These are phyloP conservation scores for Hermetia illucens DNA, from an alignment of 1,140 invertebrate species.

Conservation along the genomic window DNA sequence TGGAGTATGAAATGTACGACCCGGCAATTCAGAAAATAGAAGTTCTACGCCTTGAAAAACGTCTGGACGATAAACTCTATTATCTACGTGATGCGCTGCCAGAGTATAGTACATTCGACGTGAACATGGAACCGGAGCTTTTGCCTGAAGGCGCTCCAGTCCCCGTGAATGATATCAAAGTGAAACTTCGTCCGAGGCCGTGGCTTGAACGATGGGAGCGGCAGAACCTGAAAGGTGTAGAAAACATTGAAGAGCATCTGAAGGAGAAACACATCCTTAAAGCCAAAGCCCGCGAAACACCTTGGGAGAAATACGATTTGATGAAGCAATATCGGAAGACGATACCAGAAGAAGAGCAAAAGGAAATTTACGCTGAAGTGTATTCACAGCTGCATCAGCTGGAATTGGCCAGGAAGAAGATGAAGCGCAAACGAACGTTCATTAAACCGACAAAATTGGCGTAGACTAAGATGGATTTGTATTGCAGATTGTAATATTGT, in stretches of 20 bases:
- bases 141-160: slow-evolving; percentile 60
- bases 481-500: too few species aligned
- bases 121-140: slow-evolving; percentile 79
- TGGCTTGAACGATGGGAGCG: slow-evolving; percentile 79
- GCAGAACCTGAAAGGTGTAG: slow-evolving; percentile 63
- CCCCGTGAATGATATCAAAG: slow-evolving; percentile 77
- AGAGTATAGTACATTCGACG: slow-evolving; percentile 86
- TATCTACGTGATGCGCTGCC: slow-evolving; percentile 88
- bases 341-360: slow-evolving; percentile 77
- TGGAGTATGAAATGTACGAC: slow-evolving; percentile 83
- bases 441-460: slow-evolving; percentile 44
- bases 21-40: slow-evolving; percentile 83
- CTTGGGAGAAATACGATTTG: slow-evolving; percentile 84
- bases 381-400: slow-evolving; percentile 56
- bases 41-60: slow-evolving; percentile 80
- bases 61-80: slow-evolving; percentile 77
- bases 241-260: slow-evolving; percentile 42
- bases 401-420: slow-evolving; percentile 47
- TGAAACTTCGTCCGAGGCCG: slow-evolving; percentile 70
- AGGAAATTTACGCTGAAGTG: slow-evolving; percentile 71
- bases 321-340: slow-evolving; percentile 83
- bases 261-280: slow-evolving; percentile 43
- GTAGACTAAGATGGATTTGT: too few species aligned
- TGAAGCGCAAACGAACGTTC: slow-evolving; percentile 51
- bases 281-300: slow-evolving; percentile 43